Base-by-base conservation (phyloP, 2,797 vertebrate genomes). In the Cirrhinus mrigala region DNA sequence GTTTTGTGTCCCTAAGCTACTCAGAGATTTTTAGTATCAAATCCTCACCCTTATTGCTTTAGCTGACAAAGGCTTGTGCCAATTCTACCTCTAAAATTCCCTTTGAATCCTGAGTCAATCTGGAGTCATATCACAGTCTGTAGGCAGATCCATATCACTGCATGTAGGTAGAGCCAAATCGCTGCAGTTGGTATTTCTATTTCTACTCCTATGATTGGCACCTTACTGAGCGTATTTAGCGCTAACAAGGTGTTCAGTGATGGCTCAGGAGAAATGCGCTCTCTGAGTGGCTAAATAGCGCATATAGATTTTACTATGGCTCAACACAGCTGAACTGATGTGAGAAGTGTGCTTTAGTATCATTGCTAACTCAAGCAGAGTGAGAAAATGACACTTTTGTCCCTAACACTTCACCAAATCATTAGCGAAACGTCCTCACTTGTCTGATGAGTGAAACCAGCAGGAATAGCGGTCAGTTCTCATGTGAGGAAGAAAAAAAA, bases 1-100 rank as follows among this genome's bases (percentile, higher is more conserved):
- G 60, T 58, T 76, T 52, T 40, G 4, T 50, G 83, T 81, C 83
- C 77, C 74, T 56, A 80, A 80, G 80, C 33, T 58, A 58, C 80
- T 85, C 56, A 58, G 33, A 69, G 37, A 76, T 54, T 79, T 87
- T 86, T 77, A 50, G 76, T 87, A 86, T 87, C 84, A 87, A 64
- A 85, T 87, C 64, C 46, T 83, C 75, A 66, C 64, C 24, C 58
- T 85, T 60, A 86, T 86, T 88, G 86, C 77, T 82, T 86, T 86
- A 86, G 71, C 85, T 73, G 54, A 74, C 68, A 56, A 84, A 76
- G 70, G 37, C 27, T 81, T 54, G 56, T 50, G 18, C 75, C 85
- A 86, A 70, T 40, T 85, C 79, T 84, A 58, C 58, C 44, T 48
- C 79, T 80, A 40, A 80, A 80, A 82, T 18, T 50, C n/a, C 64